These are phyloP conservation scores for Drosophila siamana DNA, from an alignment of 2,888 invertebrate species.

Conservation along the genomic window DNA sequence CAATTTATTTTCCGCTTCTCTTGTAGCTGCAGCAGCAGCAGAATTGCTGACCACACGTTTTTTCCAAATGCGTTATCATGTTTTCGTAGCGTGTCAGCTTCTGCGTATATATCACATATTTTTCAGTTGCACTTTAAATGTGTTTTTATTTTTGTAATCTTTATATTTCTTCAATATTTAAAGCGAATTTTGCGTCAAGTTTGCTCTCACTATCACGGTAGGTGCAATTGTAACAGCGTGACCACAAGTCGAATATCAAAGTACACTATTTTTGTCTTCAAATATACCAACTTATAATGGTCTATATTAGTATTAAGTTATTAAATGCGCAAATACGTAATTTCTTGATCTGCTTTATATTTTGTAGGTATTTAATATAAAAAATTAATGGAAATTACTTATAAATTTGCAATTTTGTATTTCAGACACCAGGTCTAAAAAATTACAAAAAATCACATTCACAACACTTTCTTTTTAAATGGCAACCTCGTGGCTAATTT, in stretches of 20 bases:
- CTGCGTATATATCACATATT: conserved; percentile 33
- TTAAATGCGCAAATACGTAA: neutral
- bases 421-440: no score
- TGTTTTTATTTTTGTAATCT: conserved; percentile 8
- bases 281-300: neutral
- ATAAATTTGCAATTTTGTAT: no score
- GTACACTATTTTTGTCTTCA: neutral
- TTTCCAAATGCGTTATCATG: conserved; percentile 58
- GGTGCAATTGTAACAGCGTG: conserved; percentile 32
- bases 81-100: neutral
- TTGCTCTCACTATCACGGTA: conserved; percentile 31
- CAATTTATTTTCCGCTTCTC: conserved; percentile 53
- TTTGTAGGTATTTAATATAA: no score
- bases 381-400: no score
- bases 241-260: neutral
- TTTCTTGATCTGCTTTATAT: no score
- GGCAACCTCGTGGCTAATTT: no score
- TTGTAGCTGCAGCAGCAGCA: conserved; percentile 49
- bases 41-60: conserved; percentile 66
- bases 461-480: no score
- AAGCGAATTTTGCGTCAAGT: conserved; percentile 23
- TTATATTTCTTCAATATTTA: conserved; percentile 17
- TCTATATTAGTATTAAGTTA: neutral
- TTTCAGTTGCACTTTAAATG: conserved; percentile 31
- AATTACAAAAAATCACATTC: no score